Evolutionary conservation across 2,888 invertebrate species (phyloP).

Genomic region (Oithona nana): DNA sequence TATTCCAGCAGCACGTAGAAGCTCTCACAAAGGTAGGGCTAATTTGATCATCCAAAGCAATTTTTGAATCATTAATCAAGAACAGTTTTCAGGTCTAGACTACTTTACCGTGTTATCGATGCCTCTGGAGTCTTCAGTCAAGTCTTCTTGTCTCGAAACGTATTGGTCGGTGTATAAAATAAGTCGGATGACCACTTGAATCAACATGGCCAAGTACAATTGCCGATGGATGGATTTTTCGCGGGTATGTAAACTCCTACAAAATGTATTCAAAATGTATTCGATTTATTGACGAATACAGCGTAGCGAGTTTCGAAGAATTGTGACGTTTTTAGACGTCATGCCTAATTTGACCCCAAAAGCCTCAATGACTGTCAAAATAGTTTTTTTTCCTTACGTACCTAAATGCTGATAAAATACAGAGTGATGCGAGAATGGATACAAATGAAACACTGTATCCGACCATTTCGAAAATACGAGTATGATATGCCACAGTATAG

Average conservation of each 20-base stretch:
- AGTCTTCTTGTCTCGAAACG: constrained; percentile 22
- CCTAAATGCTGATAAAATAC: constrained; percentile 65
- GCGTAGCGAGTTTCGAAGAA: too few species aligned
- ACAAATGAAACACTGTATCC: constrained; percentile 60
- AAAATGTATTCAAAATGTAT: too few species aligned
- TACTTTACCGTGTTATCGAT: constrained; percentile 50
- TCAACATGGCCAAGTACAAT: constrained; percentile 58
- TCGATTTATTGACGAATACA: too few species aligned
- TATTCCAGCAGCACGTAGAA: constrained; percentile 67
- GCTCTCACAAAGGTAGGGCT: constrained; percentile 61
- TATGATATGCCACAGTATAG: constrained; percentile 25
- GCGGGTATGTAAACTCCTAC: constrained; percentile 57
- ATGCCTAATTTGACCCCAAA: too few species aligned
- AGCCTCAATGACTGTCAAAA: too few species aligned
- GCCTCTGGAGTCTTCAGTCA: constrained; percentile 27
- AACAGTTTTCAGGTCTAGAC: too few species aligned
- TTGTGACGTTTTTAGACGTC: too few species aligned
- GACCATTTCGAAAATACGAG: constrained; percentile 48
- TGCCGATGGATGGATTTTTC: constrained; percentile 69
- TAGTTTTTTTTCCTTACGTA: too few species aligned
- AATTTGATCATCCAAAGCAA: too few species aligned
- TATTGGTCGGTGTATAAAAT: constrained; percentile 53
- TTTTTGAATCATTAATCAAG: too few species aligned
- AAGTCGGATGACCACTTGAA: constrained; percentile 51
- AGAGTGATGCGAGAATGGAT: constrained; percentile 49